A percentile compares a stretch with the other conserved stretches of the same genome.
phyloP scores from a whole-genome alignment of 2,888 invertebrate genomes.

The Lasius fuliginosus region DNA sequence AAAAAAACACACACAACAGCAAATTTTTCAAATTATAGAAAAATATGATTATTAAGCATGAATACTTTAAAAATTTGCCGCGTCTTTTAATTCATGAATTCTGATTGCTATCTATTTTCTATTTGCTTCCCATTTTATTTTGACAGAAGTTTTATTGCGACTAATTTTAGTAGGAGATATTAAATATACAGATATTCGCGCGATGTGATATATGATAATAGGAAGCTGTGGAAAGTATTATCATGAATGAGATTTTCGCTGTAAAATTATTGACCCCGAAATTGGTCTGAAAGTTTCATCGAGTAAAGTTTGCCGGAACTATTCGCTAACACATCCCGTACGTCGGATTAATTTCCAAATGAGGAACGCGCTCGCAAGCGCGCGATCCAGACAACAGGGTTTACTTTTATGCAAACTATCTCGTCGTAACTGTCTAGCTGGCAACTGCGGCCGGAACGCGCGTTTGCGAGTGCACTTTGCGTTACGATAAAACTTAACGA shows the following conservation, averaged over 20 bases:
- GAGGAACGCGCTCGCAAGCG: slow-evolving; percentile 14
- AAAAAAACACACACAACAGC: neutral
- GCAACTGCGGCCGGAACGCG: slow-evolving; percentile 27
- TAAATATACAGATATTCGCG: neutral
- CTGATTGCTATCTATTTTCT: neutral
- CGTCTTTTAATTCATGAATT: neutral
- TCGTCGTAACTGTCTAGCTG: slow-evolving; percentile 14
- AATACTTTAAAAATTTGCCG: neutral
- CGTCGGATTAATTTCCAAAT: slow-evolving; percentile 36
- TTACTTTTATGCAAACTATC: slow-evolving; percentile 39
- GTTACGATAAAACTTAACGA: slow-evolving; percentile 45
- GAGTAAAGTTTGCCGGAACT: slow-evolving; percentile 24
- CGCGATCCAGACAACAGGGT: slow-evolving; percentile 12
- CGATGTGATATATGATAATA: neutral
- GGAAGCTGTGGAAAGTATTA: slow-evolving; percentile 2
- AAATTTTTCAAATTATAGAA: neutral
- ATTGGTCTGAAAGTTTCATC: slow-evolving; percentile 17
- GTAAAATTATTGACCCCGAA: slow-evolving; percentile 7
- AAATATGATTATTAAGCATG: neutral
- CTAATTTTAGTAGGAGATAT: neutral
- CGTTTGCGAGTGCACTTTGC: slow-evolving; percentile 9
- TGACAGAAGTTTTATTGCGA: neutral
- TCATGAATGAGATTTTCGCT: neutral
- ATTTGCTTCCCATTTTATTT: neutral
- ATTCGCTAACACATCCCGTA: slow-evolving; percentile 19